These are phyloP conservation scores for Phocides pigmalion DNA, from an alignment of 1,140 invertebrate genomes.

Conservation along the genomic window DNA sequence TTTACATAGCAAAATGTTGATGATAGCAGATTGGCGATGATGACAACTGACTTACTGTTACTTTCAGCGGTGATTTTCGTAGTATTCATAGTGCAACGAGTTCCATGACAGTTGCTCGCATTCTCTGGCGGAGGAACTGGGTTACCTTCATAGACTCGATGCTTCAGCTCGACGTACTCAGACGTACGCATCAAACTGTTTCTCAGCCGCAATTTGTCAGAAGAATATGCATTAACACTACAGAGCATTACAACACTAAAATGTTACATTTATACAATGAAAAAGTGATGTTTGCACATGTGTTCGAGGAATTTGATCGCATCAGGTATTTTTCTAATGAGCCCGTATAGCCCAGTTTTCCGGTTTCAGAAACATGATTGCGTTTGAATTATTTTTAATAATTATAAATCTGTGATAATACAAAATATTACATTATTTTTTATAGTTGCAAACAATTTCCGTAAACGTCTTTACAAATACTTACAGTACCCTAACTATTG, in stretches of 20 bases:
- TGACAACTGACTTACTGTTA: background rate
- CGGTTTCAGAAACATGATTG: too few relatives aligned
- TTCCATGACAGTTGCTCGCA: constrained; percentile 38
- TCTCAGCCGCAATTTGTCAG: constrained; percentile 42
- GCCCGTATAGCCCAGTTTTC: too few relatives aligned
- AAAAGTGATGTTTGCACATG: background rate
- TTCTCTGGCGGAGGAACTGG: constrained; percentile 53
- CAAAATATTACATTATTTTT: background rate
- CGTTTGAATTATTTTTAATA: too few relatives aligned
- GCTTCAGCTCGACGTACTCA: constrained; percentile 42
- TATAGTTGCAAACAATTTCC: background rate
- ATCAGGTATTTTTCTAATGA: background rate
- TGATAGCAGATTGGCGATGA: too few relatives aligned
- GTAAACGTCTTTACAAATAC: too few relatives aligned
- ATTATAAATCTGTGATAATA: too few relatives aligned
- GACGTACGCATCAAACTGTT: constrained; percentile 33
- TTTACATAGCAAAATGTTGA: too few relatives aligned
- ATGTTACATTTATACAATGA: background rate
- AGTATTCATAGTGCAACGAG: constrained; percentile 43
- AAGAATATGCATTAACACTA: constrained; percentile 33
- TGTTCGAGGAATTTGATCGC: background rate
- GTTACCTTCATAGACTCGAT: constrained; percentile 49
- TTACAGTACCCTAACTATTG: too few relatives aligned
- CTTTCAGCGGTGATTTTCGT: constrained; percentile 44
- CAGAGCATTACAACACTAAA: background rate